Conservation (phyloP, 2,113 vertebrate genomes). For the Rallus limicola region DNA sequence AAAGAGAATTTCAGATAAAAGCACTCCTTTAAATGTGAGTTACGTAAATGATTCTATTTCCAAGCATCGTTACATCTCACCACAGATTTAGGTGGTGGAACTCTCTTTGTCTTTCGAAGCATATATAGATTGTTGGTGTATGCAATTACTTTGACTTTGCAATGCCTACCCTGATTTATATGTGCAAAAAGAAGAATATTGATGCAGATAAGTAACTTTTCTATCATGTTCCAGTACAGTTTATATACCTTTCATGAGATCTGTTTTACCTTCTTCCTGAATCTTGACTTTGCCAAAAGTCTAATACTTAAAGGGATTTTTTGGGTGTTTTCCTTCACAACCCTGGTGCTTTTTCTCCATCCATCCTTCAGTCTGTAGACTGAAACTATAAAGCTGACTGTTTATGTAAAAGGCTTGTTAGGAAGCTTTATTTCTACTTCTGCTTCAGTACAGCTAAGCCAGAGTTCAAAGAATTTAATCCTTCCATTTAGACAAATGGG, state of each 20-base stretch:
- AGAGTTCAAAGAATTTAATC: background rate
- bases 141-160: background rate
- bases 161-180: background rate
- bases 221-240: background rate
- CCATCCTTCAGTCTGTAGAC: background rate
- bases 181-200: background rate
- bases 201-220: background rate
- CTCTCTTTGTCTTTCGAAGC: background rate
- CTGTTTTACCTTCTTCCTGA: slow-evolving; percentile 21
- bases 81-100: background rate
- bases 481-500: background rate
- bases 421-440: background rate
- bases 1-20: background rate
- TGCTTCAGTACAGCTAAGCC: background rate
- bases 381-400: background rate
- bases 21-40: background rate
- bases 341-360: background rate
- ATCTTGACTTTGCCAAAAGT: background rate
- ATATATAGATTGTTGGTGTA: background rate
- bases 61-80: background rate
- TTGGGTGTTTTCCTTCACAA: background rate
- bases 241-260: slow-evolving; percentile 10
- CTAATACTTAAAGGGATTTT: background rate
- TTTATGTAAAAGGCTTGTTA: background rate
- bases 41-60: background rate